A percentile compares a stretch with the other conserved stretches of the same genome.
phyloP scores from a whole-genome alignment of 1,140 invertebrate genomes.

The Microvelia longipes region DNA sequence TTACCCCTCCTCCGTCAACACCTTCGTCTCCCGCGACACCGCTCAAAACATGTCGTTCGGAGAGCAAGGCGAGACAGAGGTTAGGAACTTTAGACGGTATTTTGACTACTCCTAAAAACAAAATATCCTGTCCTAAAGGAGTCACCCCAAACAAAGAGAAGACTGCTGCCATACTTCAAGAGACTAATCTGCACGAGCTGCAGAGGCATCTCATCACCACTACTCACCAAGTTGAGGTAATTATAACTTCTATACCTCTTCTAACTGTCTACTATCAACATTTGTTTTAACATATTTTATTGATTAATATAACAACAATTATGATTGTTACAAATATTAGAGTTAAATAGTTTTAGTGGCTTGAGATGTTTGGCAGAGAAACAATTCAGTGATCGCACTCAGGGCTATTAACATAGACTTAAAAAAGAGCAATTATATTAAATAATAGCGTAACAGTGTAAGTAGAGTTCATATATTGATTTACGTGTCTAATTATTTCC shows the following conservation, averaged over 20 bases:
- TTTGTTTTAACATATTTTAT: too few species aligned
- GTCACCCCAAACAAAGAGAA: conserved; percentile 36
- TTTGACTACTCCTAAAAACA: conserved; percentile 19
- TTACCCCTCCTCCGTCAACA: not conserved
- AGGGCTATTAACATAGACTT: too few species aligned
- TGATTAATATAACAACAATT: too few species aligned
- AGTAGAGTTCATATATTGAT: too few species aligned
- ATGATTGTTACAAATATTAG: too few species aligned
- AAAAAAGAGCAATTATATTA: too few species aligned
- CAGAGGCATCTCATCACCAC: conserved; percentile 66
- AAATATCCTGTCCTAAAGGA: conserved; percentile 16
- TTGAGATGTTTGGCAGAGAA: too few species aligned
- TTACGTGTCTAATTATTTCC: too few species aligned
- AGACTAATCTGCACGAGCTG: conserved; percentile 62
- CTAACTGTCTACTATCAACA: not conserved
- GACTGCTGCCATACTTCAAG: conserved; percentile 62
- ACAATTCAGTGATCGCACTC: too few species aligned
- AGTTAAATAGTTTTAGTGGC: too few species aligned
- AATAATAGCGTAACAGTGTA: too few species aligned
- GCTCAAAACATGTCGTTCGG: conserved; percentile 7
- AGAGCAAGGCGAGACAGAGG: not conserved
- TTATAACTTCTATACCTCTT: conserved; percentile 11
- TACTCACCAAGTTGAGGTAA: conserved; percentile 70
- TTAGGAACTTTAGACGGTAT: conserved; percentile 24
- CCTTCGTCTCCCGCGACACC: conserved; percentile 1